Evolutionary conservation across 2,888 invertebrate genomes (phyloP).

Genomic region (Cactoblastis cactorum): DNA sequence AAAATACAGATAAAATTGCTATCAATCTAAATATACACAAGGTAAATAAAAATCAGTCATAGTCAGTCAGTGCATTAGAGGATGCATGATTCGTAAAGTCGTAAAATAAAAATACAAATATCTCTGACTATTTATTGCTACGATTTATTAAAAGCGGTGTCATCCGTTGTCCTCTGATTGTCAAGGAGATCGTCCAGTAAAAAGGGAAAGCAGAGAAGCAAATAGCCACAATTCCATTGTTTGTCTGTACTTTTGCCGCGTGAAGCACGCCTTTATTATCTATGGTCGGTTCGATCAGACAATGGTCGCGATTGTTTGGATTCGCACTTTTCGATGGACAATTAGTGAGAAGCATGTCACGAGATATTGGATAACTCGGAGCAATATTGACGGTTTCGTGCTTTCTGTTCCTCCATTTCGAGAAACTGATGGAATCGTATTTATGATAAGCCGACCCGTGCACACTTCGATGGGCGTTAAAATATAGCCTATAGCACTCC

Average conservation of each 20-base stretch:
- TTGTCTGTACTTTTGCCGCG: slow-evolving; percentile 54
- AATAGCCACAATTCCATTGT: slow-evolving; percentile 58
- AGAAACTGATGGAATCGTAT: slow-evolving; percentile 11
- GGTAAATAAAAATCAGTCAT: too few relatives aligned
- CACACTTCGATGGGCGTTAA: too few relatives aligned
- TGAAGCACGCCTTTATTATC: slow-evolving; percentile 57
- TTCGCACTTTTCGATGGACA: slow-evolving; percentile 37
- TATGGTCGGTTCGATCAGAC: slow-evolving; percentile 44
- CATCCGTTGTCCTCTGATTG: slow-evolving; percentile 1
- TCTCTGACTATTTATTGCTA: background rate
- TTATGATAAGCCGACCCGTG: too few relatives aligned
- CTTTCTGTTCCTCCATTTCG: slow-evolving; percentile 7
- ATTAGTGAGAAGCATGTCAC: slow-evolving; percentile 50
- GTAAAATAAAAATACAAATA: too few relatives aligned
- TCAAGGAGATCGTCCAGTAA: slow-evolving; percentile 18
- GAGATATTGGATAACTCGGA: slow-evolving; percentile 29
- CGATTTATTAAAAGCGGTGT: background rate
- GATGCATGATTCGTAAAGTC: too few relatives aligned
- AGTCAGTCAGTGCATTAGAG: too few relatives aligned
- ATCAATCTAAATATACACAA: too few relatives aligned
- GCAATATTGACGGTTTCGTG: slow-evolving; percentile 17
- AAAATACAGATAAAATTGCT: too few relatives aligned
- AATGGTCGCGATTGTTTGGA: slow-evolving; percentile 58
- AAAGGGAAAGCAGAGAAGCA: slow-evolving; percentile 66
- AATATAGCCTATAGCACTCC: too few relatives aligned